Evolutionary conservation across 2,113 vertebrate genomes (phyloP), one percentile per base, ranked within the genome.

Genomic region (Glaucidium brasilianum): DNA sequence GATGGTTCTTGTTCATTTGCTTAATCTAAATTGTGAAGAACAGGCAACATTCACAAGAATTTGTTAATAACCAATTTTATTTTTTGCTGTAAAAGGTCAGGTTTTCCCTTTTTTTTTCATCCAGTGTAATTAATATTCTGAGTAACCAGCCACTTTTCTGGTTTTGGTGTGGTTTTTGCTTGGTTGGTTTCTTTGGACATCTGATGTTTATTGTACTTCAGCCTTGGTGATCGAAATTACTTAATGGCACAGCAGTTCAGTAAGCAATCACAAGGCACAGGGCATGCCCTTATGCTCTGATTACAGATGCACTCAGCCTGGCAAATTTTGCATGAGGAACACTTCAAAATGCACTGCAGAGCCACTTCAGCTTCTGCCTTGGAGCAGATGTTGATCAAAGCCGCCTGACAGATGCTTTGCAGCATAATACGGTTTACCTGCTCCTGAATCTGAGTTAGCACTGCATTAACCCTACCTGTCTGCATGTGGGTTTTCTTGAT

Each of bases 321-420:
- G 52, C 4, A 45, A 79, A 23, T 62, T 85, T 67, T 77, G 9
- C 4, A 6, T 20, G 12, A 92, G 11, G 21, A 88, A 4, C 21
- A 20, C 15, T n/a, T 32, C 50, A 73, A 80, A 75, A 58, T 19
- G 9, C 12, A 34, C 12, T 66, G 35, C 30, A 62, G 47, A 66
- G 23, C 17, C 21, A 34, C 47, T 63, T 66, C 60, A 52, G 15
- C 39, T 71, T 82, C 56, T 62, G 26, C 41, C 35, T 64, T 47
- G 10, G 20, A 69, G 45, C 13, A 37, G 26, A n/a, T 2, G 4
- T 34, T 27, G 19, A 39, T 43, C 0, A 0, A 77, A 64, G 30
- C 35, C 23, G 69, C 27, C 34, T 64, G 32, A 81, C 5, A 66
- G 71, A 55, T 1, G 3, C 9, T 90, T 77, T 88, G 35, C 39